Evolutionary conservation across 2,797 vertebrate species (phyloP), one percentile per base, ranked within the genome.

Genomic region (Gymnoscopelus microlampas): DNA sequence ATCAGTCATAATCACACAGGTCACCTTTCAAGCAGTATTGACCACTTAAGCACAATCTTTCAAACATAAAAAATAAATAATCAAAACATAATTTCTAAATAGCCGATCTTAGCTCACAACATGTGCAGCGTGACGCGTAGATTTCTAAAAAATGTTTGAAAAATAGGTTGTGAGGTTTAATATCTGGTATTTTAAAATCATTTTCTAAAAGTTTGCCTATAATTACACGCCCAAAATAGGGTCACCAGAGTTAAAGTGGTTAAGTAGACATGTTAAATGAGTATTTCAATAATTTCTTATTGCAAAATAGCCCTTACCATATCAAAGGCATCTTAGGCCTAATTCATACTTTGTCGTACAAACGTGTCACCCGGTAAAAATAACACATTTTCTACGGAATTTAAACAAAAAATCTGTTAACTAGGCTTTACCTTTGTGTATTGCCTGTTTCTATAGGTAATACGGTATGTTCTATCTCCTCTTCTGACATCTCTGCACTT

Each of bases 21-120:
- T 66, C 39, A 48, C 65, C 51, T 60, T 57, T 64, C 15, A 56
- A 23, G 23, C 49, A 57, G 9, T 32, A 12, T 10, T 44, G 9
- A 50, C 49, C 11, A 50, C 12, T 13, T 51, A 51, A 15, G 1
- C n/a, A 15, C n/a, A 13, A 51, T 13, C 6, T 4, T n/a, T 13
- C 12, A 15, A 15, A 51, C 9, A 3, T 5, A 15, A 51, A 51
- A 13, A 51, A 50, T 14, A 12, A 15, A 2, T n/a, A 13, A 51
- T 51, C n/a, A 15, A 51, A 13, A 13, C 50, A 51, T 13, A 2
- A 8, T 48, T 8, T 51, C 9, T 51, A 15, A 14, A 51, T 3
- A 15, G 50, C 12, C 12, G 12, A n/a, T 4, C 12, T n/a, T 5
- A 51, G 4, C 12, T 13, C 6, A 51, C 12, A 51, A 51, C 12